These are phyloP conservation scores for Pseudochaenichthys georgianus DNA, from an alignment of 2,797 vertebrate species.

Conservation along the genomic window DNA sequence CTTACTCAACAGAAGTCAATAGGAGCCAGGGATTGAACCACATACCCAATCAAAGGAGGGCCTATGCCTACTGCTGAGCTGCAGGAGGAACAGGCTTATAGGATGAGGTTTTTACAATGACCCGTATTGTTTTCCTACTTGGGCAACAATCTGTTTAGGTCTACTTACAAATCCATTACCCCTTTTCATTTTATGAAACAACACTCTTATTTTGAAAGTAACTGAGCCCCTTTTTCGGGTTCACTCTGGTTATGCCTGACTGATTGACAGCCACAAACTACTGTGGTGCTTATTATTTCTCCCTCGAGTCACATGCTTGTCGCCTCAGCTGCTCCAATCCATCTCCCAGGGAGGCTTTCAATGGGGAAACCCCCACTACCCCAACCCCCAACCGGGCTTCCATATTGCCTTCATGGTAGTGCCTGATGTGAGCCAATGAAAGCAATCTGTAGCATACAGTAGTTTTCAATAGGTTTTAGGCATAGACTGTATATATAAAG, in stretches of 20 bases:
- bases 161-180: neutral
- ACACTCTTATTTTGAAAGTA: constrained; percentile 52
- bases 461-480: constrained; percentile 4
- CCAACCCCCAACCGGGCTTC: constrained; percentile 23
- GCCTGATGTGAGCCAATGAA: constrained; percentile 18
- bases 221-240: neutral
- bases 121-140: neutral
- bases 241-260: neutral
- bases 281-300: constrained; percentile 62
- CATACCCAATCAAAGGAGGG: neutral
- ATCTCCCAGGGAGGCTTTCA: constrained; percentile 61
- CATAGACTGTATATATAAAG: neutral
- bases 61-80: neutral
- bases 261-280: constrained; percentile 40
- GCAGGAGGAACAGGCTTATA: neutral
- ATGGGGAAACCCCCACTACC: constrained; percentile 34
- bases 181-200: neutral
- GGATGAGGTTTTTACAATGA: neutral
- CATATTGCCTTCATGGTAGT: constrained; percentile 19
- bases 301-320: constrained; percentile 65
- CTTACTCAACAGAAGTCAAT: neutral
- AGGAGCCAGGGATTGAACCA: neutral
- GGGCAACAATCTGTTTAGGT: neutral
- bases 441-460: constrained; percentile 19
- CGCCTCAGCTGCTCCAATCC: constrained; percentile 82